Evolutionary conservation across 1,140 invertebrate genomes (phyloP).

Genomic region (Atta cephalotes): DNA sequence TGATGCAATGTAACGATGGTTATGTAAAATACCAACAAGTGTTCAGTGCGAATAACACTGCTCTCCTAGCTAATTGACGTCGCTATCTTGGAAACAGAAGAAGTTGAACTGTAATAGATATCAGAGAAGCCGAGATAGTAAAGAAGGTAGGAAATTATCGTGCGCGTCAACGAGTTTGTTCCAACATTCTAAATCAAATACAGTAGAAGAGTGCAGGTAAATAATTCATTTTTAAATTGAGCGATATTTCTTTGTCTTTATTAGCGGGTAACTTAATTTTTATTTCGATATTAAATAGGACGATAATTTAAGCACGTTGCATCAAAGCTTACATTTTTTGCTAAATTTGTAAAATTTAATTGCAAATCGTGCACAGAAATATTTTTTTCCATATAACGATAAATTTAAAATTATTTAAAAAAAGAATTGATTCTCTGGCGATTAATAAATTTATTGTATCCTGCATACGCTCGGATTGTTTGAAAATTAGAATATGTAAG

Average conservation of each 20-base stretch:
- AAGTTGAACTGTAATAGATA: constrained; percentile 59
- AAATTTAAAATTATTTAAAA: not conserved
- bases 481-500: not conserved
- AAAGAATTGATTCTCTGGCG: no score
- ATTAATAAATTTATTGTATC: no score
- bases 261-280: not conserved
- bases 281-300: not conserved
- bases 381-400: not conserved
- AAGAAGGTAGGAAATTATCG: constrained; percentile 46
- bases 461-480: not conserved
- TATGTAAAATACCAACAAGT: constrained; percentile 60
- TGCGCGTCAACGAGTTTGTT: constrained; percentile 45
- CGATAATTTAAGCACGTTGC: not conserved
- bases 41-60: constrained; percentile 49
- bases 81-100: constrained; percentile 50
- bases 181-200: constrained; percentile 7
- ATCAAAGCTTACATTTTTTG: not conserved
- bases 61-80: constrained; percentile 52
- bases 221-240: constrained; percentile 34
- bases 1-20: constrained; percentile 51
- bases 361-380: not conserved
- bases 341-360: not conserved
- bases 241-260: not conserved
- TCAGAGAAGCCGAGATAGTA: constrained; percentile 29
- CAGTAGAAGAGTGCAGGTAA: not conserved